Evolutionary conservation across 2,113 vertebrate species (phyloP), one percentile per base, ranked within the genome.

Genomic region (Hiodon tergisus): DNA sequence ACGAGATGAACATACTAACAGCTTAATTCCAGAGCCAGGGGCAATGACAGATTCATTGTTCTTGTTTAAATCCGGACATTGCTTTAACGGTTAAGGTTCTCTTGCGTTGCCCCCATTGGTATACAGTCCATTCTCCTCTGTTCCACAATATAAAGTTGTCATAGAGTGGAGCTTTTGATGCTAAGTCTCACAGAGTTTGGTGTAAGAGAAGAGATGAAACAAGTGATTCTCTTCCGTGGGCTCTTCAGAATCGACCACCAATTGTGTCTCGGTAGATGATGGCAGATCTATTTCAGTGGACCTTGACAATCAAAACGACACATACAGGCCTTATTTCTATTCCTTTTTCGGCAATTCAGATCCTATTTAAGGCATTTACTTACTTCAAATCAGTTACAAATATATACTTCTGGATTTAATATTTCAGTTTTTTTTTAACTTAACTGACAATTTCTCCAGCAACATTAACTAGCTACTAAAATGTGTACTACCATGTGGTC

Each of bases 361-460:
- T 82, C 86, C 90, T 92, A 90, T 92, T 91, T 91, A 89, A 90
- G 90, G 89, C 31, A 31, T 31, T 31, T 31, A 31, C 31, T 31
- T 31, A 31, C 31, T 31, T 31, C 31, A 31, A 31, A 31, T 31
- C 31, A 31, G 31, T 31, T 31, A 31, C 31, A 31, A 31, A 31
- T 2, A 31, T 0, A 31, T 31, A 31, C 2, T 31, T 31, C 31
- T 31, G 31, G 31, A 31, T 31, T 31, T 31, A 31, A 31, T 31
- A 31, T 31, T 31, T 67, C 3, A 16, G 2, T 62, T 4, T 62
- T 62, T 16, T 16, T n/a, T 13, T 62, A 2, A 62, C 8, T 7
- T 11, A 13, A 68, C 3, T 54, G 63, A 3, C 63, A 13, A 65
- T 73, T 61, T 51, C 13, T 54, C 6, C 9, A 55, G 59, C 6